phyloP scores from a whole-genome alignment of 2,113 vertebrate genomes.

The Ochotona curzoniae region DNA sequence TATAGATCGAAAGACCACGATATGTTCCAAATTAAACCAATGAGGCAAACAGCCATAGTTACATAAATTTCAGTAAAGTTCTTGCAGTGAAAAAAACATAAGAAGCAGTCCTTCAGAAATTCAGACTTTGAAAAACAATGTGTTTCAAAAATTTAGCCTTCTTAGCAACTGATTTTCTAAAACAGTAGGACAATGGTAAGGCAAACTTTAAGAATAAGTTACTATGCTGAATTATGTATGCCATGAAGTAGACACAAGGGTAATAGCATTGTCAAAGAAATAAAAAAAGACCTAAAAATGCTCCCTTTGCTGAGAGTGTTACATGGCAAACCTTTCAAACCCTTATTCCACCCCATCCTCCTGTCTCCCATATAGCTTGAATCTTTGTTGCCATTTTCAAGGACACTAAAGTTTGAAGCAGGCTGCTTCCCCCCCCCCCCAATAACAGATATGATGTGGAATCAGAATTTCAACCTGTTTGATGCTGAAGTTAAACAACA shows the following conservation, averaged over 20 bases:
- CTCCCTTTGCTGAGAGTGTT: not conserved
- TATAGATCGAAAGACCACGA: not conserved
- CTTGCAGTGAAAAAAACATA: constrained; percentile 18
- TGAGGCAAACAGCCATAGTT: not conserved
- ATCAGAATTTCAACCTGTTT: not conserved
- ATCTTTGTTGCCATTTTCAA: not conserved
- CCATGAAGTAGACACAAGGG: not conserved
- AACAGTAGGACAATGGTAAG: not conserved
- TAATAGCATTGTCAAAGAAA: not conserved
- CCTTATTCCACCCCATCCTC: not conserved
- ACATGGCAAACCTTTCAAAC: not conserved
- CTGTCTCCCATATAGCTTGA: not conserved
- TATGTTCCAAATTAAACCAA: not conserved
- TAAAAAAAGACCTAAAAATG: not conserved
- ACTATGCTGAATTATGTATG: not conserved
- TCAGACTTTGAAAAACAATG: not conserved
- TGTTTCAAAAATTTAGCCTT: not conserved
- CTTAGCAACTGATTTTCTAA: constrained; percentile 42
- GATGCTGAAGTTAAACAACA: not conserved
- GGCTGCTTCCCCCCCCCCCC: not conserved
- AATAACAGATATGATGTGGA: not conserved
- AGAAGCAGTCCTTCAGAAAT: not conserved
- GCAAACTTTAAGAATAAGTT: not conserved
- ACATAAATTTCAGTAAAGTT: not conserved
- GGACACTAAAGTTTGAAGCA: constrained; percentile 1